phyloP scores from a whole-genome alignment of 1,140 invertebrate species.

The Temnothorax curvispinosus region DNA sequence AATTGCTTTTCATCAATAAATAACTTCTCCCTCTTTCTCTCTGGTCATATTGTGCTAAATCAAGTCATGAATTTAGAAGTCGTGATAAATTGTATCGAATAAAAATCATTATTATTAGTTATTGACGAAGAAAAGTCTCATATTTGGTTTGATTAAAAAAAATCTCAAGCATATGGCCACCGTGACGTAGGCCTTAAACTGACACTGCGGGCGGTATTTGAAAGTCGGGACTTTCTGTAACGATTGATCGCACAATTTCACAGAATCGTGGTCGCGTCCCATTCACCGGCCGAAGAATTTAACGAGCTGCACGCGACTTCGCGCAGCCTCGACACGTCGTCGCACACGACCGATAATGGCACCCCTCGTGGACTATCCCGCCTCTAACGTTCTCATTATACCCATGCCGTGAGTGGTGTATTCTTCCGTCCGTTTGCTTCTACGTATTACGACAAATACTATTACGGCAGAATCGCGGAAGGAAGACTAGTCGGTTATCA shows the following conservation, averaged over 20 bases:
- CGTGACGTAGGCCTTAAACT: neutral
- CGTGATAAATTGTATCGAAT: too few relatives aligned
- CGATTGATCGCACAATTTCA: slow-evolving; percentile 55
- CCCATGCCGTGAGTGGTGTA: neutral
- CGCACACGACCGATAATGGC: slow-evolving; percentile 47
- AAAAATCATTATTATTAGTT: too few relatives aligned
- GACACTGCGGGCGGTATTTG: slow-evolving; percentile 27
- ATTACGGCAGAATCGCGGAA: neutral
- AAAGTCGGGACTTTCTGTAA: slow-evolving; percentile 21
- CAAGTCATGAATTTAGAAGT: too few relatives aligned
- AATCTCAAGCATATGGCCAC: neutral
- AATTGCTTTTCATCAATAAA: too few relatives aligned
- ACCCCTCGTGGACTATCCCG: slow-evolving; percentile 5
- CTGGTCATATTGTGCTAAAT: too few relatives aligned
- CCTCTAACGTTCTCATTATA: slow-evolving; percentile 45
- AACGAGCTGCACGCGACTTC: slow-evolving; percentile 53
- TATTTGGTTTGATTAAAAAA: too few relatives aligned
- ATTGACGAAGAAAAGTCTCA: too few relatives aligned
- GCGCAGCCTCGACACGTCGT: neutral
- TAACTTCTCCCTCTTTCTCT: too few relatives aligned
- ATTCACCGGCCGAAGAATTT: slow-evolving; percentile 38
- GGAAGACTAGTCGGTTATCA: neutral
- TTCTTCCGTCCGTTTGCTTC: neutral
- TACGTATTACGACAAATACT: neutral
- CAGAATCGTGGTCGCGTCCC: slow-evolving; percentile 37